Evolutionary conservation across 92 coral and sea anemone genomes (phyloP).

Genomic region (Desmophyllum pertusum): DNA sequence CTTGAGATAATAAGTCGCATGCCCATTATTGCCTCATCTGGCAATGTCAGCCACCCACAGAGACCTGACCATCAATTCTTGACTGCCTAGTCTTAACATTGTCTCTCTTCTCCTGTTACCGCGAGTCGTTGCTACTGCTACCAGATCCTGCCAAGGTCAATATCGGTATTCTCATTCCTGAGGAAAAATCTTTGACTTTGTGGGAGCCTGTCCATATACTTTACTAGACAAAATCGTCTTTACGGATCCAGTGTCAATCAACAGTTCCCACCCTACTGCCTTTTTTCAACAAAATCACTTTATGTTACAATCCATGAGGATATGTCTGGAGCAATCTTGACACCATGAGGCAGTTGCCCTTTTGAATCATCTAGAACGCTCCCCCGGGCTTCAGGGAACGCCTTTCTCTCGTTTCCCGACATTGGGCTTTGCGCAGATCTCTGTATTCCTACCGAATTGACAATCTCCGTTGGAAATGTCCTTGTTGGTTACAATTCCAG

Average conservation of each 20-base stretch:
- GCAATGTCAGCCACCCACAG: conserved; percentile 40
- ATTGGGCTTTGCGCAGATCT: conserved; percentile 10
- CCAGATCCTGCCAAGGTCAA: too few species aligned
- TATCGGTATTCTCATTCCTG: too few species aligned
- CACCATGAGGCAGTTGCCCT: too few species aligned
- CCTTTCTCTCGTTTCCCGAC: too few species aligned
- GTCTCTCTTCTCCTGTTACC: conserved; percentile 28
- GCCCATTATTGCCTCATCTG: conserved; percentile 62
- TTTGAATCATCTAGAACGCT: too few species aligned
- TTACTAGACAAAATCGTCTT: conserved; percentile 42
- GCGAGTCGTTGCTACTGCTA: conserved; percentile 10
- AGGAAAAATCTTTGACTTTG: too few species aligned
- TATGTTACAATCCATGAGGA: conserved; percentile 37
- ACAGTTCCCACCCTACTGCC: conserved; percentile 40
- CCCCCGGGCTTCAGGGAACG: too few species aligned
- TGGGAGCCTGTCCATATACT: too few species aligned
- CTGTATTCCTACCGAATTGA: neutral
- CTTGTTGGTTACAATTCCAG: too few species aligned
- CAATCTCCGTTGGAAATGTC: conserved; percentile 46
- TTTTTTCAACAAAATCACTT: conserved; percentile 51
- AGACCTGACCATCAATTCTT: too few species aligned
- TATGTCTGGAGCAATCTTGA: too few species aligned
- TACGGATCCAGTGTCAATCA: conserved; percentile 55
- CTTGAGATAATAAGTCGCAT: conserved; percentile 55
- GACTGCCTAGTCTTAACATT: conserved; percentile 35